Evolutionary conservation across 2,797 vertebrate species (phyloP).

Genomic region (Urosaurus nigricauda): DNA sequence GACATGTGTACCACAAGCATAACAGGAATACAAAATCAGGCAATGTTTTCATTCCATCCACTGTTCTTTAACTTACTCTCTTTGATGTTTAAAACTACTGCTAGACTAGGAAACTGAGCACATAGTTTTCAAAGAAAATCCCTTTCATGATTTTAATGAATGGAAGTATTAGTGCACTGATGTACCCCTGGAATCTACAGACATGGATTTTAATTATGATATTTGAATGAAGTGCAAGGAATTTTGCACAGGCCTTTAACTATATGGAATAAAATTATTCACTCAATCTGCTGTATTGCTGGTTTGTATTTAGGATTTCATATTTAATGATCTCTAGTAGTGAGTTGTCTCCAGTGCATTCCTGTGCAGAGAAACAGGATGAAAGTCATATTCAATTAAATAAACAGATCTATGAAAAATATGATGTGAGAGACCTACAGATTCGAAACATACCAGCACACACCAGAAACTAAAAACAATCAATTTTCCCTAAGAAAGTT

Average conservation of each 20-base stretch:
- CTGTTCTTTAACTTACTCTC: background rate
- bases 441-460: background rate
- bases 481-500: background rate
- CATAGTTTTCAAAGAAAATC: background rate
- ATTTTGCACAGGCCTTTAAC: background rate
- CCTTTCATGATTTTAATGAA: slow-evolving; percentile 8
- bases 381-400: background rate
- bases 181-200: background rate
- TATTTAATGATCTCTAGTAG: background rate
- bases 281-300: background rate
- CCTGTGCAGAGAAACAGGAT: background rate
- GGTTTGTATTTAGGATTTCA: background rate
- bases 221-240: background rate
- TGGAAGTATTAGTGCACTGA: background rate
- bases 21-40: background rate
- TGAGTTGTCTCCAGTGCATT: background rate
- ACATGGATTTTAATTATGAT: slow-evolving; percentile 4
- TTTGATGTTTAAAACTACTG: background rate
- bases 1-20: background rate
- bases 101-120: background rate
- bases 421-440: background rate
- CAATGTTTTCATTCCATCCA: background rate
- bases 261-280: background rate
- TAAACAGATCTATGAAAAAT: background rate
- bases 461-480: background rate